Evolutionary conservation across 1,140 invertebrate genomes (phyloP), one percentile per base, ranked within the genome.

Genomic region (Caenorhabditis latens): DNA sequence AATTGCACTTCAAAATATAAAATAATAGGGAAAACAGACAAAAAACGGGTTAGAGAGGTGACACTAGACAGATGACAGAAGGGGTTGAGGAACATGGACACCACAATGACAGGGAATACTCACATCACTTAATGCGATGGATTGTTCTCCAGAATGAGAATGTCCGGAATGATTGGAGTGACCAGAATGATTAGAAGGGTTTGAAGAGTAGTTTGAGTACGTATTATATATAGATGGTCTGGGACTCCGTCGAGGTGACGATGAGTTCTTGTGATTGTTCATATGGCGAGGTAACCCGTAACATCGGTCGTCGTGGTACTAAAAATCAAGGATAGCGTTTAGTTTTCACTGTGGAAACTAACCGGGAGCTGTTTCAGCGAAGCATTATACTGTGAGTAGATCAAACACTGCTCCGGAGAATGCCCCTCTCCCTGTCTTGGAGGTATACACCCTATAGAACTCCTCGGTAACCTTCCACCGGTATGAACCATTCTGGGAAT

Each of bases 301-400:
- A n/a, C 40, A 79, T 24, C 71, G 71, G n/a, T 79, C 71, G 11
- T 79, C 71, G n/a, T 79, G 71, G 13, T 48, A 43, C 65, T 71
- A 42, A n/a, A 71, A 46, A 0, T 5, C 61, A 63, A 9, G 11
- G 1, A 32, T 63, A 63, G 1, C 0, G 32, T 0, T 11, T 7
- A 4, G 2, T 32, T 63, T 32, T 71, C 42, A 43, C 42, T 46
- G 14, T n/a, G 1, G 16, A 71, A 14, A 50, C 71, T 50, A 11
- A 79, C 71, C 46, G 71, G 71, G 53, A 79, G 24, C 19, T 85
- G 55, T n/a, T 71, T 85, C n/a, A 85, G 42, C 16, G 53, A 53
- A 32, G 84, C 16, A 48, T 85, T 67, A 32, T 85, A 85, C 65
- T 85, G 84, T 53, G 84, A 85, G 40, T 85, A 85, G 46, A 85